These are phyloP conservation scores for Parasteatoda tepidariorum DNA, from an alignment of 1,140 invertebrate species.

Conservation along the genomic window DNA sequence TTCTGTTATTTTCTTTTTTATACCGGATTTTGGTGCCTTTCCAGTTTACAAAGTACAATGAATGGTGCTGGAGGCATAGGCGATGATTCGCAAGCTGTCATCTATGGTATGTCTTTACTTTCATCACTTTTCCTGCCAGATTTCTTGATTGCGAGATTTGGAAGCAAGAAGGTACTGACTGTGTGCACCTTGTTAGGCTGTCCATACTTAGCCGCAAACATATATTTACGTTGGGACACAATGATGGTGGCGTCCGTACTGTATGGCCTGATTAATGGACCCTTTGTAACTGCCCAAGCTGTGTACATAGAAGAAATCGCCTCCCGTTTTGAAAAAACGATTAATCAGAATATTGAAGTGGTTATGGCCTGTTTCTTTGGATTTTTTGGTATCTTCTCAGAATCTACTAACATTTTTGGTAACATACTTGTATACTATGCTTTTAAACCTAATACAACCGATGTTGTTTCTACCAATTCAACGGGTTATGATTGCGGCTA, in stretches of 20 bases:
- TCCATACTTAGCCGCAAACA: conserved; percentile 69
- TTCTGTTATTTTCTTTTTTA: conserved; percentile 37
- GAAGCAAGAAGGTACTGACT: conserved; percentile 69
- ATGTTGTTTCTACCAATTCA: not conserved
- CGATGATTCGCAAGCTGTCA: conserved; percentile 62
- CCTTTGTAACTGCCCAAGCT: conserved; percentile 72
- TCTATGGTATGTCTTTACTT: conserved; percentile 66
- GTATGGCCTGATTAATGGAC: conserved; percentile 70
- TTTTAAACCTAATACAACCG: conserved; percentile 3
- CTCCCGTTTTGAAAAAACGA: not conserved
- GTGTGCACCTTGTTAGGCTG: conserved; percentile 67
- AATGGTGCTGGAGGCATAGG: conserved; percentile 44
- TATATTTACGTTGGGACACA: conserved; percentile 64
- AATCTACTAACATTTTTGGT: conserved; percentile 17
- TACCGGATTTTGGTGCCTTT: conserved; percentile 44
- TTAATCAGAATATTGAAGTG: conserved; percentile 8
- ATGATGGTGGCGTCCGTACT: conserved; percentile 69
- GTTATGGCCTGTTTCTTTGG: conserved; percentile 39
- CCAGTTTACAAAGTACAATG: conserved; percentile 57
- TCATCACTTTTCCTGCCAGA: conserved; percentile 60
- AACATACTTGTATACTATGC: conserved; percentile 1
- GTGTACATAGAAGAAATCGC: conserved; percentile 71
- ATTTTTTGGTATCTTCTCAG: not conserved
- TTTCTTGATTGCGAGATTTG: conserved; percentile 63
- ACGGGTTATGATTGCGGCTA: not conserved